Evolutionary conservation across 1,140 invertebrate species (phyloP), one percentile per base, ranked within the genome.

Genomic region (honey bee (Apis mellifera)): DNA sequence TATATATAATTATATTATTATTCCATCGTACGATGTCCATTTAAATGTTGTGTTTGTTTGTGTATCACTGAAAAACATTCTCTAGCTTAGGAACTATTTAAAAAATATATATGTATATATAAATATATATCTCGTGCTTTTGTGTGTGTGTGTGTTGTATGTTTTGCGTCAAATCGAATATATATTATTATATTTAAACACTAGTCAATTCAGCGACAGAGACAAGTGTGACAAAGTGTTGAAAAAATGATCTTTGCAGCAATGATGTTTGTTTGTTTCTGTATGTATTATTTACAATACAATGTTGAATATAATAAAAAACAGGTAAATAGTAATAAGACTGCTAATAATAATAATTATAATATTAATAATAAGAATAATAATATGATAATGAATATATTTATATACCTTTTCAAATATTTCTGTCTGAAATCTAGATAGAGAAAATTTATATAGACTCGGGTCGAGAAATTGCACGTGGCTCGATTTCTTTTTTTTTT

Each of bases 51-150:
- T 48, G 26, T 32, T 17, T 17, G 19, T 19, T 26, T 65, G 65
- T 50, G 42, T 68, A 86, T 17, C 82, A 84, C 75, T 79, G 81
- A 85, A 86, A 87, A 81, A 78, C 79, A 83, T 90, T 82, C 74
- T 90, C 80, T 84, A 84, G 84, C 86, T 90, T 92, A 92, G 86
- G 91, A 92, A 92, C 91, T 92, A 92, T 90, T 85, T 78, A 86
- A 84, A 87, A 89, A 86, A 82, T 84, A 86, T 65, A 69, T 72
- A 64, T 72, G 1, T 72, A 42, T 52, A 32, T 57, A 62, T n/a
- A 77, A 19, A 65, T 50, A 48, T 68, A 32, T 66, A 42, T 78
- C 52, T 42, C 13, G 50, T 23, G 17, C 11, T n/a, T 50, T 42
- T 50, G n/a, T 52, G 11, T 62, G 11, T 70, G 9, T n/a, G 50